A percentile compares a stretch with the other conserved stretches of the same genome.
Evolutionary conservation across 1,140 invertebrate genomes (phyloP).

Genomic region (Magallana ariakensis): DNA sequence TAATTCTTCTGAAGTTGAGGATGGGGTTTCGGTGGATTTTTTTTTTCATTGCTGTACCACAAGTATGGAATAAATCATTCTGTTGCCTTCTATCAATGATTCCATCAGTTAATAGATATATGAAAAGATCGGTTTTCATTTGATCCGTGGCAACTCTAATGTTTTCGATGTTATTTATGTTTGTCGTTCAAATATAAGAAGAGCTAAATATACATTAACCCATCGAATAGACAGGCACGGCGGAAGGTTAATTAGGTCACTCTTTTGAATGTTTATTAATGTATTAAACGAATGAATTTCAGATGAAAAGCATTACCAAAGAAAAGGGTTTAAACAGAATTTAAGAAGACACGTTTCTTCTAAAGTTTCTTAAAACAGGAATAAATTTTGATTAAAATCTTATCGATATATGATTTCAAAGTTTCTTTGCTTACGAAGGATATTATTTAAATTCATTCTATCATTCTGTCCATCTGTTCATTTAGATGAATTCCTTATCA

Average conservation of each 20-base stretch:
- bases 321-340: no score
- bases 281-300: no score
- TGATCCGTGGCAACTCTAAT: slow-evolving; percentile 9
- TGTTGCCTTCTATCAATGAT: slow-evolving; percentile 7
- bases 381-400: no score
- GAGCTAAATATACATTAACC: not conserved
- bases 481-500: no score
- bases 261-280: not conserved
- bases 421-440: no score
- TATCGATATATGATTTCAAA: no score
- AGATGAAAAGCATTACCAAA: no score
- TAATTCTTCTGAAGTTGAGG: slow-evolving; percentile 16
- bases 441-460: no score
- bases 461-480: no score
- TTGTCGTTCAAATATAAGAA: not conserved
- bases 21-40: slow-evolving; percentile 4
- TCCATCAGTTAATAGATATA: slow-evolving; percentile 14
- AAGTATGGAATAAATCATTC: slow-evolving; percentile 32
- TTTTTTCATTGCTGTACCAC: slow-evolving; percentile 2
- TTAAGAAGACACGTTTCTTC: no score
- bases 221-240: not conserved
- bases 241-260: not conserved
- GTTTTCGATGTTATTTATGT: not conserved
- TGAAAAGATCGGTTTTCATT: slow-evolving; percentile 14
- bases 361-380: no score